A percentile compares a stretch with the other conserved stretches of the same genome.
phyloP scores from a whole-genome alignment of 2,888 invertebrate genomes.

The Rhingia rostrata region DNA sequence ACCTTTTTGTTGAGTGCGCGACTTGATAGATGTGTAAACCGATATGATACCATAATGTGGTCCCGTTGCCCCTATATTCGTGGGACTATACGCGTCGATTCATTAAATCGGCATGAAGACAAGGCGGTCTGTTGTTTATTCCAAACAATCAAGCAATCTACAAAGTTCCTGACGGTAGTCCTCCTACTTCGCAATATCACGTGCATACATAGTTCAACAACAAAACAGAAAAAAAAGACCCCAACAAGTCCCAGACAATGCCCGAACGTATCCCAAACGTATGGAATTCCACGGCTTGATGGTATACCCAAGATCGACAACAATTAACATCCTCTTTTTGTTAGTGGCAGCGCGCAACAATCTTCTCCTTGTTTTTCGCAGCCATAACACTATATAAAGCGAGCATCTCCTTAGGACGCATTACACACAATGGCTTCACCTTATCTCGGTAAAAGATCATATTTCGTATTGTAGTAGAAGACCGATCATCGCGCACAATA shows the following conservation, averaged over 20 bases:
- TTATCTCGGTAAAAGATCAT: conserved; percentile 74
- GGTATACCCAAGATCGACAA: conserved; percentile 31
- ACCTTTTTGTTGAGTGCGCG: conserved; percentile 18
- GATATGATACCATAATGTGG: conserved; percentile 65
- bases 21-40: conserved; percentile 70
- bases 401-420: conserved; percentile 67
- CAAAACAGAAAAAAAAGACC: conserved; percentile 46
- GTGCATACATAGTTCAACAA: conserved; percentile 34
- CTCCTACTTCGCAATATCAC: conserved; percentile 55
- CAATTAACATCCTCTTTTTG: conserved; percentile 75
- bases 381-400: conserved; percentile 22
- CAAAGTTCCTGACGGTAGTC: conserved; percentile 68
- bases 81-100: conserved; percentile 64
- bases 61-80: conserved; percentile 71
- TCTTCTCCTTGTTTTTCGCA: conserved; percentile 63
- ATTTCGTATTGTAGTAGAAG: conserved; percentile 65
- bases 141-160: conserved; percentile 73
- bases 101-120: conserved; percentile 74
- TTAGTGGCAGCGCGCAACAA: conserved; percentile 62
- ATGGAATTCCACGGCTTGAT: conserved; percentile 57
- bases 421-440: conserved; percentile 69
- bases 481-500: conserved; percentile 60
- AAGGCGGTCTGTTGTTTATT: conserved; percentile 75
- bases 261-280: conserved; percentile 64
- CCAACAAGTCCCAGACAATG: conserved; percentile 27